Evolutionary conservation across 1,140 invertebrate genomes (phyloP).

Genomic region (Plutomurus gul): DNA sequence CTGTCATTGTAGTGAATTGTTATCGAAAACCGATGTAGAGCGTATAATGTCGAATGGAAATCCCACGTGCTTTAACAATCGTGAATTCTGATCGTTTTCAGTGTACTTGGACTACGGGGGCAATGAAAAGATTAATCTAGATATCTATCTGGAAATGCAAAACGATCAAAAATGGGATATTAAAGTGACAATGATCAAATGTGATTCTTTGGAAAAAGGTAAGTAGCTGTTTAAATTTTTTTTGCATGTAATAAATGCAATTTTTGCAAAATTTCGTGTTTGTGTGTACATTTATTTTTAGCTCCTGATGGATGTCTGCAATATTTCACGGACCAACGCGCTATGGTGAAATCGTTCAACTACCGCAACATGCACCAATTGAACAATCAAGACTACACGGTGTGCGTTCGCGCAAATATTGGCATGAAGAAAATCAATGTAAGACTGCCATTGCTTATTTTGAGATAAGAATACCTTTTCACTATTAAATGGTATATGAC

Average conservation of each 20-base stretch:
- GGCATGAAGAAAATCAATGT: conserved; percentile 48
- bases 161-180: conserved; percentile 47
- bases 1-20: too few species aligned
- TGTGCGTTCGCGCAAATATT: conserved; percentile 13
- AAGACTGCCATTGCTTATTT: background rate
- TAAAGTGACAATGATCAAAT: conserved; percentile 37
- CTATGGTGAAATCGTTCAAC: conserved; percentile 43
- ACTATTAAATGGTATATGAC: background rate
- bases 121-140: conserved; percentile 38
- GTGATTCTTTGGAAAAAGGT: conserved; percentile 43
- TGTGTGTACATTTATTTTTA: background rate
- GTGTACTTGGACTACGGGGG: conserved; percentile 47
- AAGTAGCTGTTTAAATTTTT: background rate
- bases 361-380: conserved; percentile 25
- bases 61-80: background rate
- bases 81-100: conserved; percentile 1
- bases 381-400: conserved; percentile 46
- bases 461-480: background rate
- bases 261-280: background rate
- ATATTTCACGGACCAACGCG: conserved; percentile 34
- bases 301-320: conserved; percentile 48
- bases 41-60: too few species aligned
- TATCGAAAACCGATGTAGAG: too few species aligned
- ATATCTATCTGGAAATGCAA: background rate
- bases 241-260: background rate